These are phyloP conservation scores for Agrotis puta DNA, from an alignment of 2,888 invertebrate genomes.

Conservation along the genomic window DNA sequence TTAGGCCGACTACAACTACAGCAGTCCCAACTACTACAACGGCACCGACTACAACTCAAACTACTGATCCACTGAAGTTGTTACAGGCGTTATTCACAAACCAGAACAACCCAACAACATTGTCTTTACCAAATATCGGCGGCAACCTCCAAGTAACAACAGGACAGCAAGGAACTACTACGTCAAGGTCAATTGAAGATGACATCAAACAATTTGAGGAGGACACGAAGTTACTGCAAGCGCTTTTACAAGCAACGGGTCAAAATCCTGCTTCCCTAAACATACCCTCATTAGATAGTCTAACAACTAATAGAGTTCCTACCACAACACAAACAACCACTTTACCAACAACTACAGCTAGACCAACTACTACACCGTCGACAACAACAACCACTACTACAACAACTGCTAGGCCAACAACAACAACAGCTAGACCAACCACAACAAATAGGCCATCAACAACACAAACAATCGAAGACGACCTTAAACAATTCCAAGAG, in stretches of 20 bases:
- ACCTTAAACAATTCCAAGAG: conserved; percentile 84
- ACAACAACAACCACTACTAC: conserved; percentile 50
- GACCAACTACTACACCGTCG: conserved; percentile 66
- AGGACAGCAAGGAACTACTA: conserved; percentile 73
- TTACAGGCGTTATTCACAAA: conserved; percentile 81
- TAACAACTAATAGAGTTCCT: conserved; percentile 70
- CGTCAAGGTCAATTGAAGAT: conserved; percentile 84
- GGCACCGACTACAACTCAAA: conserved; percentile 64
- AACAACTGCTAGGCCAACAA: conserved; percentile 57
- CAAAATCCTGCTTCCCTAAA: conserved; percentile 84
- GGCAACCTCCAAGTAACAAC: conserved; percentile 66
- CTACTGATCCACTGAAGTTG: conserved; percentile 76
- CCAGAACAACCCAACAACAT: conserved; percentile 71
- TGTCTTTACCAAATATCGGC: conserved; percentile 68
- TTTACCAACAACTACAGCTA: conserved; percentile 61
- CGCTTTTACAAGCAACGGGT: conserved; percentile 85
- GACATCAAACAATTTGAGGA: conserved; percentile 87
- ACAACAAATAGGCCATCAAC: conserved; percentile 70
- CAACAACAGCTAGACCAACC: conserved; percentile 68
- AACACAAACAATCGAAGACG: conserved; percentile 77
- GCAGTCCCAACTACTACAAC: conserved; percentile 64
- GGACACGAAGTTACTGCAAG: conserved; percentile 86
- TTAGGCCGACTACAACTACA: conserved; percentile 66
- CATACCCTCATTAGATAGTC: conserved; percentile 79
- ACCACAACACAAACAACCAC: conserved; percentile 68